Base-by-base conservation (phyloP, 2,113 vertebrate genomes). In the Sigmodon hispidus region DNA sequence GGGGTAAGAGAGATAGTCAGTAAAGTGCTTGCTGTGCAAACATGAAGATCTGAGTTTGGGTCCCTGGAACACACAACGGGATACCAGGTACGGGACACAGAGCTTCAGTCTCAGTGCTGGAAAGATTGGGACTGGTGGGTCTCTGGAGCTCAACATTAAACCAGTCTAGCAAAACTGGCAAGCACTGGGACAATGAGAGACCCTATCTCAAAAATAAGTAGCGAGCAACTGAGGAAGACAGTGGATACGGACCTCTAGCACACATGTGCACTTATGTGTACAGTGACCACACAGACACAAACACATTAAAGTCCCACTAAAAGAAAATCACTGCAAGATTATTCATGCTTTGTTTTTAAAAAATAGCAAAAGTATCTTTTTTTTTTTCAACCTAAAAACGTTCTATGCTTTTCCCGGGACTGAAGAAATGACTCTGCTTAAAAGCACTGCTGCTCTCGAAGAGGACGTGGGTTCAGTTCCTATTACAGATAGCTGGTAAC, bases 251-350 rank as follows among this genome's bases (percentile, higher is more conserved):
- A 26, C 40, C 22, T 73, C 10, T 43, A 73, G 72, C 9, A 75
- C 40, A 45, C 22, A 73, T 7, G 4, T 40, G n/a, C 10, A 22
- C n/a, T n/a, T 72, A 10, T 72, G 34, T 72, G n/a, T 19, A 72
- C n/a, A 72, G 17, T 72, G 40, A 43, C 70, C 70, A 43, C 72
- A 75, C 40, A n/a, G n/a, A 73, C 40, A 73, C 8, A 70, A 17
- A 70, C 3, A 70, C 69, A 70, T 19, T 85, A n/a, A 88, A 72
- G 43, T 90, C 87, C 48, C 43, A 43, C 55, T 73, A 89, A 93
- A 92, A 63, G 22, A 83, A 93, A 76, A 93, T 75, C 26, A 69
- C 55, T 92, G 61, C 22, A 93, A 85, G 52, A 83, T 96, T 75
- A 72, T 57, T 75, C 85, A 50, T n/a, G 16, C 34, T 87, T 69